phyloP scores from a whole-genome alignment of 2,113 vertebrate genomes.

The Oncorhynchus keta region DNA sequence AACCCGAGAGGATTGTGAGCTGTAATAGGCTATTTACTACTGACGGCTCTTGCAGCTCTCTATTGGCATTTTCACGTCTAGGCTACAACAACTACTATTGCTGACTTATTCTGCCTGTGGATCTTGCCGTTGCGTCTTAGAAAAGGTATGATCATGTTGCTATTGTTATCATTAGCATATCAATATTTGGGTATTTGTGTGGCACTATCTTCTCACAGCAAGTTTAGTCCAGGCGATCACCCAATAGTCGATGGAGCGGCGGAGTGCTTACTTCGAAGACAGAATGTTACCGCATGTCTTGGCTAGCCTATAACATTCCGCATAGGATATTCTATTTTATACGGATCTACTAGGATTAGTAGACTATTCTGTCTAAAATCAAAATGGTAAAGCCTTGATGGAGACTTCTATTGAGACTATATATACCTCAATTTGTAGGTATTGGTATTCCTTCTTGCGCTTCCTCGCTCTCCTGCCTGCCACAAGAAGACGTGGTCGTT shows the following conservation, averaged over 20 bases:
- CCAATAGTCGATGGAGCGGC: background rate
- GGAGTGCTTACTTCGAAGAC: background rate
- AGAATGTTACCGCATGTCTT: background rate
- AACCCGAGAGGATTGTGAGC: conserved; percentile 59
- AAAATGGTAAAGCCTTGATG: too few relatives aligned
- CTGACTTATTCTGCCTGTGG: background rate
- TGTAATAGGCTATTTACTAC: conserved; percentile 13
- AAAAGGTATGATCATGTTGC: background rate
- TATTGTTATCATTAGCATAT: background rate
- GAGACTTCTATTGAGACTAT: background rate
- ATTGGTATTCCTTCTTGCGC: background rate
- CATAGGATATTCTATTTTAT: too few relatives aligned
- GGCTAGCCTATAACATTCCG: too few relatives aligned
- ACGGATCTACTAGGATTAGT: too few relatives aligned
- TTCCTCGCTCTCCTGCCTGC: background rate
- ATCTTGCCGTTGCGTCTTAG: background rate
- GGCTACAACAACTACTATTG: conserved; percentile 11
- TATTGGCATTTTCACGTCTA: conserved; percentile 4
- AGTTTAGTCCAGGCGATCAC: background rate
- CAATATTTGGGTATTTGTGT: background rate
- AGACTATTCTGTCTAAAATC: too few relatives aligned
- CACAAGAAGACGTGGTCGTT: background rate
- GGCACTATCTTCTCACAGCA: background rate
- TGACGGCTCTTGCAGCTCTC: conserved; percentile 24
- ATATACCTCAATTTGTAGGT: background rate